phyloP scores from a whole-genome alignment of 2,888 invertebrate genomes.

The Bugulina stolonifera region DNA sequence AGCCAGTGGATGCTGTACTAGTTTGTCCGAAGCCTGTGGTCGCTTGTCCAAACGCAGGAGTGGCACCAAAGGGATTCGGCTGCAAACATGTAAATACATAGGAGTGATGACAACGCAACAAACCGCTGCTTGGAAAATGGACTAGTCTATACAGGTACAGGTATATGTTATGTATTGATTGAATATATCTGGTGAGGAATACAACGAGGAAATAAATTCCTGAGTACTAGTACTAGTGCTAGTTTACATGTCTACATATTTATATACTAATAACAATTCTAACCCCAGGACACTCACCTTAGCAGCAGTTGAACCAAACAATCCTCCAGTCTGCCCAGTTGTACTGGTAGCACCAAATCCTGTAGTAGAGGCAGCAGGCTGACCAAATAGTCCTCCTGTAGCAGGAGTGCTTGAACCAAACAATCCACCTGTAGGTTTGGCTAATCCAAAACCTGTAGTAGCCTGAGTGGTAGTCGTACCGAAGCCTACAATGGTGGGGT shows the following conservation, averaged over 20 bases:
- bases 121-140: too few relatives aligned
- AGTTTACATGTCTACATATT: too few relatives aligned
- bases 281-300: too few relatives aligned
- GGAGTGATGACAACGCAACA: too few relatives aligned
- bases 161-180: too few relatives aligned
- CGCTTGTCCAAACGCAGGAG: background rate
- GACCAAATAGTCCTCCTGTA: constrained; percentile 21
- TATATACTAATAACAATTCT: too few relatives aligned
- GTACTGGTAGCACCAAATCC: constrained; percentile 28
- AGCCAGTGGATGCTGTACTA: constrained; percentile 39
- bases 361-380: constrained; percentile 26
- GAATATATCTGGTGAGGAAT: too few relatives aligned
- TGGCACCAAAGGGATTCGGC: constrained; percentile 27
- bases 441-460: background rate
- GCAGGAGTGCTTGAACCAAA: background rate
- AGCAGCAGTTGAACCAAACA: constrained; percentile 31
- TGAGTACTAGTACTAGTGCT: too few relatives aligned
- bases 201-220: too few relatives aligned
- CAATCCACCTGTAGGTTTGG: background rate
- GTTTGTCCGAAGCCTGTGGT: constrained; percentile 33
- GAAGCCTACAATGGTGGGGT: too few relatives aligned
- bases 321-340: constrained; percentile 25
- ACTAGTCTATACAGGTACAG: too few relatives aligned
- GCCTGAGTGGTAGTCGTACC: constrained; percentile 1
- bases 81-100: background rate